Percentiles rank a stretch among this genome's conserved stretches.
phyloP scores from a whole-genome alignment of 2,888 invertebrate genomes.

The Pocota personata region DNA sequence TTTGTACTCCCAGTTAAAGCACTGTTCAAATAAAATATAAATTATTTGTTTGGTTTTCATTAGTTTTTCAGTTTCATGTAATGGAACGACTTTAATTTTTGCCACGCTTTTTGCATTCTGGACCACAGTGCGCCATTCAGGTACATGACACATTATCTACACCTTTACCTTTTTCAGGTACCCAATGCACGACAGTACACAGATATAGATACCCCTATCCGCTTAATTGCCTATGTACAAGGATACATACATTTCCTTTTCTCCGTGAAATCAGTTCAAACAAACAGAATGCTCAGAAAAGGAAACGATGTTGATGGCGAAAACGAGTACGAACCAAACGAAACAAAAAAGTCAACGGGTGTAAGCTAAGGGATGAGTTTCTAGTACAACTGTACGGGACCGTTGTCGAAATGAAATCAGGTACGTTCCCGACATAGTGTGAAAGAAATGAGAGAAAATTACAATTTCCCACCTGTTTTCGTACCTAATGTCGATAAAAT shows the following conservation, averaged over 20 bases:
- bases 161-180: constrained; percentile 22
- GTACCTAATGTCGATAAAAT: constrained; percentile 3
- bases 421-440: not conserved
- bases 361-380: constrained; percentile 18
- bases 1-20: too few relatives aligned
- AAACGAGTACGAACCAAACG: not conserved
- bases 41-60: not conserved
- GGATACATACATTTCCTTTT: constrained; percentile 28
- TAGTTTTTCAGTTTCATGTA: not conserved
- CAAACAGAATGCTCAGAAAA: constrained; percentile 43
- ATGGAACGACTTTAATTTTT: not conserved
- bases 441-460: constrained; percentile 23
- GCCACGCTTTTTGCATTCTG: not conserved
- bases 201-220: constrained; percentile 32
- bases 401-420: not conserved
- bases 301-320: constrained; percentile 13
- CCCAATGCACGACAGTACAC: not conserved
- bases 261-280: constrained; percentile 53
- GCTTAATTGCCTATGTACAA: constrained; percentile 59
- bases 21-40: too few relatives aligned
- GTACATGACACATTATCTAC: constrained; percentile 60
- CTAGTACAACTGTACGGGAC: constrained; percentile 16
- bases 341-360: constrained; percentile 22
- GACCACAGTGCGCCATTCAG: constrained; percentile 28
- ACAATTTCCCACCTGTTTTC: constrained; percentile 56